These are phyloP conservation scores for Boleophthalmus pectinirostris DNA, from an alignment of 2,113 vertebrate genomes.

Conservation along the genomic window DNA sequence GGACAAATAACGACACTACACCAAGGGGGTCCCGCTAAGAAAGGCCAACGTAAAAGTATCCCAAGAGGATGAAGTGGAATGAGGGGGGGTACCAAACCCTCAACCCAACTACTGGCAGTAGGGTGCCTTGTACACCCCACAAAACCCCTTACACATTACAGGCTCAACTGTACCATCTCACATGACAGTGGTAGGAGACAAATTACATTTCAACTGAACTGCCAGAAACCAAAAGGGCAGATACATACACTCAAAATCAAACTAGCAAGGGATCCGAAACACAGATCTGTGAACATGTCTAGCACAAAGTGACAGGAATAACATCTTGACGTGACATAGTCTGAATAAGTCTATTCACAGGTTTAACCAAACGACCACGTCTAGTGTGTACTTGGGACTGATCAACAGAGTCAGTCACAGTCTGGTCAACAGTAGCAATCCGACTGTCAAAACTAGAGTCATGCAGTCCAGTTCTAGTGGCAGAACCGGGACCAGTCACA, in stretches of 20 bases:
- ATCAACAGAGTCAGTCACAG: no score
- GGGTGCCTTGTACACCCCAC: conserved; percentile 4
- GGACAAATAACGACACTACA: no score
- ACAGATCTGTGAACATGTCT: not conserved
- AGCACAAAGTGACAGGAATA: not conserved
- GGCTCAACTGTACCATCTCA: no score
- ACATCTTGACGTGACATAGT: not conserved
- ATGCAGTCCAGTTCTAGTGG: not conserved
- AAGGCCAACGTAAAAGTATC: not conserved
- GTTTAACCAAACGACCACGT: no score
- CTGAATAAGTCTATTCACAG: no score
- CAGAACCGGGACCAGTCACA: not conserved
- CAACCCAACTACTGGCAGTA: not conserved
- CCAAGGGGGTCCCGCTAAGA: no score
- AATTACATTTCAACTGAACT: no score
- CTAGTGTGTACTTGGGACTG: no score
- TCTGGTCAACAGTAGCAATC: no score
- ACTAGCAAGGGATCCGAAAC: not conserved
- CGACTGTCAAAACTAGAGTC: not conserved
- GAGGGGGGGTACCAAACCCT: not conserved
- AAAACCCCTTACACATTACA: no score
- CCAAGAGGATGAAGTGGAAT: not conserved
- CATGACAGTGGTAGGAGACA: no score
- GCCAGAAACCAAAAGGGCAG: not conserved
- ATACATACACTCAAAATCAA: not conserved